phyloP scores from a whole-genome alignment of 2,113 vertebrate genomes.

The Rhynchopsitta pachyrhyncha region DNA sequence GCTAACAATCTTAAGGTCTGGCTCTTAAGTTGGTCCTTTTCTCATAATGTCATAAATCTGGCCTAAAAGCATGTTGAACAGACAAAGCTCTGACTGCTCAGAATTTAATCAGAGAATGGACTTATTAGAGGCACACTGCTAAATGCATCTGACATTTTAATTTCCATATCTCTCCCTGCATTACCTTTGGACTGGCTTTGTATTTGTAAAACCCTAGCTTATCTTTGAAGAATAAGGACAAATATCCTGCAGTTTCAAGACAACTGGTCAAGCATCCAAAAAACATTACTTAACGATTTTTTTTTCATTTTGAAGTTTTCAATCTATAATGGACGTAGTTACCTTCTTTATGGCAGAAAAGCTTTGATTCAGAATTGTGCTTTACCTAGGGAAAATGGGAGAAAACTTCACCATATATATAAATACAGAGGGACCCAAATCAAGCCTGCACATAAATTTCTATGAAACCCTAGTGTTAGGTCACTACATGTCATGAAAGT shows the following conservation, averaged over 20 bases:
- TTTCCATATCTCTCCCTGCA: not conserved
- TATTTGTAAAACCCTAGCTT: not conserved
- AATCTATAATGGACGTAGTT: not conserved
- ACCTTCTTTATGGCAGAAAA: not conserved
- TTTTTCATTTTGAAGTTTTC: not conserved
- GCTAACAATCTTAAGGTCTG: not conserved
- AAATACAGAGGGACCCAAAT: not conserved
- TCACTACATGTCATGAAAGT: not conserved
- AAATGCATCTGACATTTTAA: not conserved
- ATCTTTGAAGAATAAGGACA: not conserved
- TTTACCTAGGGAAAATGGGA: not conserved
- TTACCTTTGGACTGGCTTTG: not conserved
- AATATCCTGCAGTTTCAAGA: not conserved
- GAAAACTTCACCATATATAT: not conserved
- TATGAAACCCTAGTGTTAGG: not conserved
- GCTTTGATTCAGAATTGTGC: not conserved
- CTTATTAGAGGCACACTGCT: not conserved
- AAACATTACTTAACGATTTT: not conserved
- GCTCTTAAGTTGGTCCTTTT: not conserved
- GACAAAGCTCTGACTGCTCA: not conserved
- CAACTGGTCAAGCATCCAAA: not conserved
- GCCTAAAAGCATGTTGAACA: not conserved
- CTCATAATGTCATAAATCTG: conserved; percentile 14
- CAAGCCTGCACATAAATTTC: not conserved
- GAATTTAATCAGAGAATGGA: conserved; percentile 21